phyloP scores from a whole-genome alignment of 1,140 invertebrate genomes.

The Drosophila bocqueti region DNA sequence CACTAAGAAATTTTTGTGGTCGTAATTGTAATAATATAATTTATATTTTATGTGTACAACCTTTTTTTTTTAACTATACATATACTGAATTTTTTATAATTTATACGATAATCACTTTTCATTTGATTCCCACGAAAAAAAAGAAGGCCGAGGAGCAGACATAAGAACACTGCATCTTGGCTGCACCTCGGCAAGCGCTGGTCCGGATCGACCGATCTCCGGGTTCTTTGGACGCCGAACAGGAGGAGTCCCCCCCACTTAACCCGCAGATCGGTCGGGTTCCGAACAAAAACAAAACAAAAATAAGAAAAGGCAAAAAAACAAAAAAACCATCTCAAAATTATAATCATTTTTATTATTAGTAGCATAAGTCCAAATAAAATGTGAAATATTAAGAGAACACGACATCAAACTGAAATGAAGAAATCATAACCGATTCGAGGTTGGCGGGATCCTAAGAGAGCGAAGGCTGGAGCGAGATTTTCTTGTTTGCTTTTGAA shows the following conservation, averaged over 20 bases:
- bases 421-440: constrained; percentile 3
- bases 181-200: constrained; percentile 24
- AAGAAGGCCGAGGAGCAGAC: not conserved
- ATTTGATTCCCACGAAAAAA: constrained; percentile 63
- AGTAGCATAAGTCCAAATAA: constrained; percentile 78
- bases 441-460: constrained; percentile 1
- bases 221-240: constrained; percentile 10
- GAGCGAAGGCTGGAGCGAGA: not conserved
- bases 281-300: constrained; percentile 16
- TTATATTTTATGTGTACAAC: constrained; percentile 82
- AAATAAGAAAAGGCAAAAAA: not conserved
- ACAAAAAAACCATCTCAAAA: constrained; percentile 70
- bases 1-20: constrained; percentile 78
- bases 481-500: not conserved
- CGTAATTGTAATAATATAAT: constrained; percentile 83
- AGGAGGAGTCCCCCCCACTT: not conserved
- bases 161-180: constrained; percentile 53
- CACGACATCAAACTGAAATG: constrained; percentile 39
- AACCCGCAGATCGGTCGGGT: constrained; percentile 26
- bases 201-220: constrained; percentile 14
- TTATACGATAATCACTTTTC: constrained; percentile 79
- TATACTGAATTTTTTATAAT: constrained; percentile 83
- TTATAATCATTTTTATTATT: constrained; percentile 80
- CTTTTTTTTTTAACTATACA: constrained; percentile 79
- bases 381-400: constrained; percentile 81